A percentile compares a stretch with the other conserved stretches of the same genome.
Evolutionary conservation across 1,140 invertebrate genomes (phyloP).

Genomic region (Linepithema humile): DNA sequence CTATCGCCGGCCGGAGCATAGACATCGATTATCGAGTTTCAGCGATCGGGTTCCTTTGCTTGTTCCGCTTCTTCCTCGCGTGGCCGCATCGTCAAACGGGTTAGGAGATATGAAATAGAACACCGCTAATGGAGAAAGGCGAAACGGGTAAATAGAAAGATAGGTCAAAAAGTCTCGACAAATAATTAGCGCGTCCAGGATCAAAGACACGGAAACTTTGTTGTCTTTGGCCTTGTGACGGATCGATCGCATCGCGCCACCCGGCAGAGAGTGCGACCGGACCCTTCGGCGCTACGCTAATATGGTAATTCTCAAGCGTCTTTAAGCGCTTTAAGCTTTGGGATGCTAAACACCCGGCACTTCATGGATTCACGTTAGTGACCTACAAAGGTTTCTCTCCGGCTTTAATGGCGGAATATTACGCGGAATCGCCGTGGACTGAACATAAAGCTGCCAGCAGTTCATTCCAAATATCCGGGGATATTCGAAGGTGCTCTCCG

Average conservation of each 20-base stretch:
- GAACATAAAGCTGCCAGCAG: constrained; percentile 34
- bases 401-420: constrained; percentile 57
- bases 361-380: constrained; percentile 31
- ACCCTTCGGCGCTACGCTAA: constrained; percentile 10
- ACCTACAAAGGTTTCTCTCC: constrained; percentile 53
- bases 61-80: neutral
- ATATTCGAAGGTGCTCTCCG: neutral
- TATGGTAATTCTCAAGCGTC: constrained; percentile 63
- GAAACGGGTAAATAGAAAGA: neutral
- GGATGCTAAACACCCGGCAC: constrained; percentile 46
- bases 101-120: constrained; percentile 42
- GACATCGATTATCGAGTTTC: constrained; percentile 50
- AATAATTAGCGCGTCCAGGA: constrained; percentile 39
- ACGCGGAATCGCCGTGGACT: neutral
- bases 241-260: constrained; percentile 22
- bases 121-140: neutral
- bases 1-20: constrained; percentile 14
- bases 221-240: constrained; percentile 5
- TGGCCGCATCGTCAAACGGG: constrained; percentile 3
- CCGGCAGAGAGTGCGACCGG: neutral
- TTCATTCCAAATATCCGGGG: constrained; percentile 25
- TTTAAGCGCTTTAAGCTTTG: constrained; percentile 53
- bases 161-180: constrained; percentile 19
- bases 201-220: neutral
- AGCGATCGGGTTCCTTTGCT: constrained; percentile 25